Conservation (phyloP, 2,113 vertebrate genomes). For the Corythornis cristatus region DNA sequence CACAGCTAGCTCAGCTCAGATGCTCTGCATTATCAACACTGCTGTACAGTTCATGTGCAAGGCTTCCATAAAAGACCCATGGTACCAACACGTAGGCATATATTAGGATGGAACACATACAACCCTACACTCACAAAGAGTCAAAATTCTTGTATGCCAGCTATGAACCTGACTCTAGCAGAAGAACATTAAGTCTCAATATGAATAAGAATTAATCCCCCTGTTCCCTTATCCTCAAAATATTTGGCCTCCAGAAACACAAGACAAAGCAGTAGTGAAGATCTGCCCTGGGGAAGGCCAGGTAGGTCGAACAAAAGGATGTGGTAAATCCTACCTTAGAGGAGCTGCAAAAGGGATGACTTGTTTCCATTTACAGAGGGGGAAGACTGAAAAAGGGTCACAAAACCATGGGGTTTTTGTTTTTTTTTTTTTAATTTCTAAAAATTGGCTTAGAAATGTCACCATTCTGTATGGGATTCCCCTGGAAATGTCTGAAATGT, state of each 20-base stretch:
- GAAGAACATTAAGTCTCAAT: neutral
- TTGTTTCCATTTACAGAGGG: neutral
- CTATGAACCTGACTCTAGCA: neutral
- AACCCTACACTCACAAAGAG: neutral
- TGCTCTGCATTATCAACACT: neutral
- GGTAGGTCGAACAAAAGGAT: neutral
- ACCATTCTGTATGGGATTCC: neutral
- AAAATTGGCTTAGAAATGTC: neutral
- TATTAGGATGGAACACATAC: neutral
- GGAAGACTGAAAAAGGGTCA: neutral
- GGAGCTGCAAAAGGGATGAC: neutral
- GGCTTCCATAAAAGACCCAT: neutral
- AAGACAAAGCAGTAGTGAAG: neutral
- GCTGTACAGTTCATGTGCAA: accelerated
- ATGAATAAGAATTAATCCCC: neutral
- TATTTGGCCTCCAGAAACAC: neutral
- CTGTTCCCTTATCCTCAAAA: neutral
- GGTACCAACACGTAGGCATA: accelerated
- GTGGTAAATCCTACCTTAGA: neutral
- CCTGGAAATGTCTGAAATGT: neutral
- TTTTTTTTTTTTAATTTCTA: neutral
- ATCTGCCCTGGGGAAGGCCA: neutral
- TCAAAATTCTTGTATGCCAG: neutral
- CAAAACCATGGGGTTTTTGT: neutral
- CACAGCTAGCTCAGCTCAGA: neutral